These are phyloP conservation scores for Montipora capitata DNA, from an alignment of 92 coral and sea anemone species.

Conservation along the genomic window DNA sequence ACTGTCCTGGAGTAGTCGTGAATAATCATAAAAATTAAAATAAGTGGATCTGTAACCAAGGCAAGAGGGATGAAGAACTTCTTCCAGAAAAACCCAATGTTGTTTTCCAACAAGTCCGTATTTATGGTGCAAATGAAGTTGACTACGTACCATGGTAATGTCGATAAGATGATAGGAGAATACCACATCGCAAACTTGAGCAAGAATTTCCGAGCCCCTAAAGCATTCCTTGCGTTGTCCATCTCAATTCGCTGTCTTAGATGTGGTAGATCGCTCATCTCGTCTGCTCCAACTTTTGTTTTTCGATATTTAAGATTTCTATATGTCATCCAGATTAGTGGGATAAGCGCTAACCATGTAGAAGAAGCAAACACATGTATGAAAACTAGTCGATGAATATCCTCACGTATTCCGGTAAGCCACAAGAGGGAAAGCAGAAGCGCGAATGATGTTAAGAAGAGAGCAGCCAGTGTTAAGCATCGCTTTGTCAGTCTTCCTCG, in stretches of 20 bases:
- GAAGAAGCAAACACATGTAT: slow-evolving; percentile 21
- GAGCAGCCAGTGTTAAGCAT: neutral
- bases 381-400: neutral
- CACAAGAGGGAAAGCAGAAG: slow-evolving; percentile 3
- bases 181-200: neutral
- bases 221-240: slow-evolving; percentile 36
- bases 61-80: slow-evolving; percentile 13
- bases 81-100: slow-evolving; percentile 44
- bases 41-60: neutral
- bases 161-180: neutral
- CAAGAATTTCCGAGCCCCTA: slow-evolving; percentile 20
- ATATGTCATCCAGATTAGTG: slow-evolving; percentile 21
- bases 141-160: slow-evolving; percentile 42
- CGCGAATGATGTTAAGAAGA: neutral
- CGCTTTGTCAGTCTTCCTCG: slow-evolving; percentile 39
- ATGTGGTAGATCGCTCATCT: neutral
- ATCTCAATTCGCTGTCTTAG: neutral
- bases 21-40: neutral
- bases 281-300: slow-evolving; percentile 7
- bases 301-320: slow-evolving; percentile 26
- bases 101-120: neutral
- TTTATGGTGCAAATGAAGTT: neutral
- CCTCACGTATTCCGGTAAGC: slow-evolving; percentile 35
- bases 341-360: slow-evolving; percentile 22
- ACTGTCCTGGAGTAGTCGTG: neutral